Percentiles rank a stretch among this genome's conserved stretches.
Conservation (phyloP, 2,113 vertebrate species). For the Mesembrinibis cayennensis region DNA sequence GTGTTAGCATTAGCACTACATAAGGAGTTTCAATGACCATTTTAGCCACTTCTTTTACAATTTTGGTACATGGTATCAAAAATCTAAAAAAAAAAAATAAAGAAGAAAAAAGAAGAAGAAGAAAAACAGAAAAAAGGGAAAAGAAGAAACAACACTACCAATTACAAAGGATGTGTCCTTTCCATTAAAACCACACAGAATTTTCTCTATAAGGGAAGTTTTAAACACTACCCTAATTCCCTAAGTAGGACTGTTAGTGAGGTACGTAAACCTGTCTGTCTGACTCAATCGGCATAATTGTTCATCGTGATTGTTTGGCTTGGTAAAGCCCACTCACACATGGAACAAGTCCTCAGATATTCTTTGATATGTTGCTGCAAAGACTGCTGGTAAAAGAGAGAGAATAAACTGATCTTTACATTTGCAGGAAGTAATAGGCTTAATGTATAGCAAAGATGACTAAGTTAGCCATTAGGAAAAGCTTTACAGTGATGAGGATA, state of each 20-base stretch:
- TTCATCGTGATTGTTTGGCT: neutral
- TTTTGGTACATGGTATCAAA: neutral
- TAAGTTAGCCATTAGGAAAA: neutral
- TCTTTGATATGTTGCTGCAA: neutral
- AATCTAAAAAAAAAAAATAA: neutral
- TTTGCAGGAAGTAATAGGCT: neutral
- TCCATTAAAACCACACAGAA: neutral
- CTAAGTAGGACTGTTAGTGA: neutral
- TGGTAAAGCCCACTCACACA: neutral
- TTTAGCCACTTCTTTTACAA: neutral
- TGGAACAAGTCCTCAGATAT: neutral
- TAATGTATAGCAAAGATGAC: neutral
- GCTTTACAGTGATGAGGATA: neutral
- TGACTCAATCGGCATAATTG: neutral
- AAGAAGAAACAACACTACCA: neutral
- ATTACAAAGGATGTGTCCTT: neutral
- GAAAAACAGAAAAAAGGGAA: accelerated
- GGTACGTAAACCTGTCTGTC: neutral
- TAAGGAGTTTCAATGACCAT: neutral
- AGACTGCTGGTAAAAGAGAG: neutral
- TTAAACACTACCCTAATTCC: neutral
- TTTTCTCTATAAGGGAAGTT: neutral
- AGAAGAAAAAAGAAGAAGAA: no score
- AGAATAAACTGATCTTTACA: neutral
- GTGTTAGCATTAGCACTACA: neutral